Base-by-base conservation (phyloP, 2,888 invertebrate species). In the Stictocephala bisonia region DNA sequence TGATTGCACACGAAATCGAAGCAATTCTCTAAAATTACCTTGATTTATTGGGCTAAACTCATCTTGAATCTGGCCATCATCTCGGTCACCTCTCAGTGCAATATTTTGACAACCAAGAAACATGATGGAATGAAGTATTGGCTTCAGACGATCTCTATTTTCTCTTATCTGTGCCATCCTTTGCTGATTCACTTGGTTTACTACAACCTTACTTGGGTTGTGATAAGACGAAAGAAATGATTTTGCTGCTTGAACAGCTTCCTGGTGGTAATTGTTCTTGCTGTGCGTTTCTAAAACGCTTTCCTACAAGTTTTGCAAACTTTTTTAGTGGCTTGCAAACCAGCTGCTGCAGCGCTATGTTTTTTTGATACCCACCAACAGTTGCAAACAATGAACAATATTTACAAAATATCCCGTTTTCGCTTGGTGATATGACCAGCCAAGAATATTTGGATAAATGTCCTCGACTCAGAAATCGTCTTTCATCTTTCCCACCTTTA, bases 91-190 rank as follows among this genome's bases (percentile, higher is more conserved):
- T 64, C 79, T 58, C 15, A 80, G 72, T 24, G 78, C 29, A 67
- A 80, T 79, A 58, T 79, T 79, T 76, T 80, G 79, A 48, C 76
- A 72, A 13, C 79, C 80, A 67, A 77, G 74, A 44, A 80, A 80
- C 20, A 79, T 74, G 3, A 79, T 72, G 4, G 74, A 76, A 20
- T 72, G 56, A 71, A 77, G 41, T 24, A 79, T 79, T 15, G 77
- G 75, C 31, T 58, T 66, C 22, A 78, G 72, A 13, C 75, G 44
- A 7, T 69, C 64, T 68, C 76, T 56, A 51, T 78, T 79, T 66
- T 78, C 78, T 48, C 48, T 58, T n/a, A 77, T 64, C 58, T 78
- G 74, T 15, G 60, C n/a, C 44, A 13, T 4, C 11, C 48, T 48
- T 2, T 50, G 44, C 4, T 29, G 40, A 60, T 74, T 50, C 18